Evolutionary conservation across 2,113 vertebrate species (phyloP).

Genomic region (Castor canadensis): DNA sequence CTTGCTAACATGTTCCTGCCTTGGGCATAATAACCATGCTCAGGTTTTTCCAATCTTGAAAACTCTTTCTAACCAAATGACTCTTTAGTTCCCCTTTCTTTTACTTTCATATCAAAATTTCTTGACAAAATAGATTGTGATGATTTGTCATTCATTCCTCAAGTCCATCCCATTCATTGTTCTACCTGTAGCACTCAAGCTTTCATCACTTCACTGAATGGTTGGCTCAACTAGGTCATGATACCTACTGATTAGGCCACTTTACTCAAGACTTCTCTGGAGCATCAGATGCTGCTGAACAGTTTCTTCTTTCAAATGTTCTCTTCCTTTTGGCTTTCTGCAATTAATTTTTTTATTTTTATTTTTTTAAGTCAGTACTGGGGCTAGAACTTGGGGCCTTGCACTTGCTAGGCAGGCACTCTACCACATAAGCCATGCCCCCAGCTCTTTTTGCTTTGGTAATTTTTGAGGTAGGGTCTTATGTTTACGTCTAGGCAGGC

Average conservation of each 20-base stretch:
- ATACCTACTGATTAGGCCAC: not conserved
- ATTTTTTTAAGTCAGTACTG: too few relatives aligned
- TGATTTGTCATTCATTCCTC: not conserved
- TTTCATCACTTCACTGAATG: not conserved
- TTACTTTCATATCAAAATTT: not conserved
- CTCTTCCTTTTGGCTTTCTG: not conserved
- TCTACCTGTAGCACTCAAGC: not conserved
- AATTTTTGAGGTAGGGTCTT: too few relatives aligned
- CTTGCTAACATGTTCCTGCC: not conserved
- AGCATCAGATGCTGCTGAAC: not conserved
- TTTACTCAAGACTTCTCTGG: not conserved
- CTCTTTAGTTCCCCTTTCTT: not conserved
- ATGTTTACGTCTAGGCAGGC: too few relatives aligned
- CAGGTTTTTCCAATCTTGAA: not conserved
- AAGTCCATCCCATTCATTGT: too few relatives aligned
- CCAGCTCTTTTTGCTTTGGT: too few relatives aligned
- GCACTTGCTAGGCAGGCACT: too few relatives aligned
- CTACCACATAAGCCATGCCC: too few relatives aligned
- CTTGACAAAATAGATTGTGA: not conserved
- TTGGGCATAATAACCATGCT: not conserved
- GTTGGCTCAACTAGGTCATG: not conserved
- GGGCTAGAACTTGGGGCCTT: too few relatives aligned
- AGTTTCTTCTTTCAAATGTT: slow-evolving; percentile 13
- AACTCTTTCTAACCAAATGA: not conserved
- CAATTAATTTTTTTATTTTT: too few relatives aligned